Evolutionary conservation across 1,140 invertebrate genomes (phyloP).

Genomic region (Macrobrachium nipponense): DNA sequence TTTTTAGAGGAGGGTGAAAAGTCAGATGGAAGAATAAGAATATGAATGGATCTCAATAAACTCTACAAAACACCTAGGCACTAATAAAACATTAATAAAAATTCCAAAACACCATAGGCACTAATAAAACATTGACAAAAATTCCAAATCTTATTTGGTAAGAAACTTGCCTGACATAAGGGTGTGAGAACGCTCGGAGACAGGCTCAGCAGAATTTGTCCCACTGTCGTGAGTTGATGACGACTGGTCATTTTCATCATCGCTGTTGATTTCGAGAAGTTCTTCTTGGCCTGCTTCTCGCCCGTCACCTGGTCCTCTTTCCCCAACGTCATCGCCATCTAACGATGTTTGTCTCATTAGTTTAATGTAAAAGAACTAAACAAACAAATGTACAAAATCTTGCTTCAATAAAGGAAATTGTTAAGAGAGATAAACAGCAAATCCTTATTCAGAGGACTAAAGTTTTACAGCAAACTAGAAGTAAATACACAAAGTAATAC

Average conservation of each 20-base stretch:
- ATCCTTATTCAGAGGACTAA: too few relatives aligned
- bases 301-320: slow-evolving; percentile 59
- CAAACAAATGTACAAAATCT: background rate
- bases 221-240: slow-evolving; percentile 20
- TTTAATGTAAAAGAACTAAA: too few relatives aligned
- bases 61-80: too few relatives aligned
- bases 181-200: slow-evolving; percentile 29
- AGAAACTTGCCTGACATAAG: slow-evolving; percentile 20
- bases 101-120: too few relatives aligned
- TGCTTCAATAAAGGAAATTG: background rate
- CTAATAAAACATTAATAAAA: background rate
- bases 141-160: background rate
- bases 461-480: too few relatives aligned
- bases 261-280: slow-evolving; percentile 51
- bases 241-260: slow-evolving; percentile 55
- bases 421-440: background rate
- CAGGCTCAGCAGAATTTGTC: slow-evolving; percentile 28
- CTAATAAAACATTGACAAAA: background rate
- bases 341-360: background rate
- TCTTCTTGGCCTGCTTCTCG: slow-evolving; percentile 62
- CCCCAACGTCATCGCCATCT: slow-evolving; percentile 61
- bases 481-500: too few relatives aligned
- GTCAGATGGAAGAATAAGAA: too few relatives aligned
- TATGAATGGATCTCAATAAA: too few relatives aligned
- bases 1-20: too few relatives aligned